Conservation (phyloP, 2,113 vertebrate genomes). For the Perca schrenkii region DNA sequence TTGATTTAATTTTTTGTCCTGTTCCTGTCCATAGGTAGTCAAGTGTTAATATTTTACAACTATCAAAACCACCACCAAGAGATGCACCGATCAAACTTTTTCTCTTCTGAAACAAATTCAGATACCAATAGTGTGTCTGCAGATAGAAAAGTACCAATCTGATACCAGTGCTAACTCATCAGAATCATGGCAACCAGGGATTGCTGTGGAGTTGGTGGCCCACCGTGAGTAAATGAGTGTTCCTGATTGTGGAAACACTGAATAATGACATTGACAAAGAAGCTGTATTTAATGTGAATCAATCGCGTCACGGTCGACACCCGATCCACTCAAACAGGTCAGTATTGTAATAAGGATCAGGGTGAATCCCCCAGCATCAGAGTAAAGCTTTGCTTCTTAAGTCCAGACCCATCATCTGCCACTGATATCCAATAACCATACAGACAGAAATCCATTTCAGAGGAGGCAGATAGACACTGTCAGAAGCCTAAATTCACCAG, state of each 20-base stretch:
- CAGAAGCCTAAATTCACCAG: neutral
- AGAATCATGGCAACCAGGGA: neutral
- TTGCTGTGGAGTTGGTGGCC: neutral
- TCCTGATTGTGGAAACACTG: too few relatives aligned
- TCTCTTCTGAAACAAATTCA: neutral
- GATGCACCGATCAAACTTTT: neutral
- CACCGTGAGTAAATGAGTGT: too few relatives aligned
- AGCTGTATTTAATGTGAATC: neutral
- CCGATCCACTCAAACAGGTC: neutral
- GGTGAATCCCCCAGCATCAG: neutral
- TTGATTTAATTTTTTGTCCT: neutral
- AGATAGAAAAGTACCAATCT: neutral
- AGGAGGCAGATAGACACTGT: neutral
- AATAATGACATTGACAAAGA: neutral
- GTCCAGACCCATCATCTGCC: slow-evolving; percentile 7
- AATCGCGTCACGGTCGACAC: neutral
- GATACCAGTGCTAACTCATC: neutral
- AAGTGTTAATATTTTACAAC: neutral
- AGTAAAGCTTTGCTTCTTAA: slow-evolving; percentile 3
- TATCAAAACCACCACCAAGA: neutral
- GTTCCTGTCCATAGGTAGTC: neutral
- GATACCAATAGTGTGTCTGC: neutral
- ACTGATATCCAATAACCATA: slow-evolving; percentile 2
- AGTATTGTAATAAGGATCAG: neutral
- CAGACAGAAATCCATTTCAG: slow-evolving; percentile 15